These are phyloP conservation scores for Enteromius fasciolatus DNA, from an alignment of 2,797 vertebrate genomes.

Conservation along the genomic window DNA sequence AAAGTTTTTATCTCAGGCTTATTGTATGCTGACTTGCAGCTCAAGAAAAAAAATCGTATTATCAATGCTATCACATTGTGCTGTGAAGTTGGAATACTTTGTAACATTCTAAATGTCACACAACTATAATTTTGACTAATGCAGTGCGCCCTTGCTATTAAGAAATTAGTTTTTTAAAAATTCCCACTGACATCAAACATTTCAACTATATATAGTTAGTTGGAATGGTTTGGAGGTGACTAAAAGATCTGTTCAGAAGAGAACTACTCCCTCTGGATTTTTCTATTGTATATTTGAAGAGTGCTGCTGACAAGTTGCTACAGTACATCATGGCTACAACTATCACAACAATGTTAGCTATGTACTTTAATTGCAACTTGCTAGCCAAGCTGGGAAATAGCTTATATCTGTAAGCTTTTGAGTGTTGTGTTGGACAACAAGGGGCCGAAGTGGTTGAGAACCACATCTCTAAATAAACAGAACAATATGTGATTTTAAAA, in stretches of 20 bases:
- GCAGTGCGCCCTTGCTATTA: neutral
- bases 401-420: neutral
- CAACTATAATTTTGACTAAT: neutral
- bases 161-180: neutral
- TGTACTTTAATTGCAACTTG: neutral
- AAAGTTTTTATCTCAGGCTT: neutral
- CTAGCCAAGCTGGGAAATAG: neutral
- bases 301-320: neutral
- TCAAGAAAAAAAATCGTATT: neutral
- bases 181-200: neutral
- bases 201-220: neutral
- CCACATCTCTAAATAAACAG: neutral
- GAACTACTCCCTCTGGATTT: neutral
- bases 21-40: no score
- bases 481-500: neutral
- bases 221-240: neutral
- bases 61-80: neutral
- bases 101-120: constrained; percentile 7
- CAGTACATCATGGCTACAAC: neutral
- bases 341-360: neutral
- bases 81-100: neutral
- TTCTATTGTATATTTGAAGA: neutral
- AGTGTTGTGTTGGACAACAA: neutral
- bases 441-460: neutral
- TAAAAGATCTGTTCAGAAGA: neutral